These are phyloP conservation scores for Dolichopus griseipennis DNA, from an alignment of 2,888 invertebrate genomes.

Conservation along the genomic window DNA sequence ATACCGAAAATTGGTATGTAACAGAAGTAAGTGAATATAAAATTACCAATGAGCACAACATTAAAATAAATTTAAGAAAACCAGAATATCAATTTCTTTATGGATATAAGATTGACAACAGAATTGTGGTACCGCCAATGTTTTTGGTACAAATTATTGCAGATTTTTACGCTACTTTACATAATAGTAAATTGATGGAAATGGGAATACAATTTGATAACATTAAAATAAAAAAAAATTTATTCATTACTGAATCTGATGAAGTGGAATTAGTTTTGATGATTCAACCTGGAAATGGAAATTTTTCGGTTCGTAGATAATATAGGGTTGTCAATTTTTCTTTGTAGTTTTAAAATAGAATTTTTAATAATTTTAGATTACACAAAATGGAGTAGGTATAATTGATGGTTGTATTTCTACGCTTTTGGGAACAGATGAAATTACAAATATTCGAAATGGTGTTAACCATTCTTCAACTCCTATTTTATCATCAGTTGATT, in stretches of 20 bases:
- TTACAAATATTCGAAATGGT: conserved; percentile 19
- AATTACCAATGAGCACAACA: conserved; percentile 54
- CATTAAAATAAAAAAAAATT: conserved; percentile 69
- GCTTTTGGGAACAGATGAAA: conserved; percentile 31
- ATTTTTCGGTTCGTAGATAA: conserved; percentile 42
- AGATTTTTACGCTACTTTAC: background rate
- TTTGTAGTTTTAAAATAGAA: background rate
- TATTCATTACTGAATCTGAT: conserved; percentile 59
- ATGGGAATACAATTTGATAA: conserved; percentile 72
- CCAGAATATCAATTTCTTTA: conserved; percentile 58
- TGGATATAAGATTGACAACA: conserved; percentile 79
- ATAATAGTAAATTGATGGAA: conserved; percentile 35
- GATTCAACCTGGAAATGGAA: conserved; percentile 48
- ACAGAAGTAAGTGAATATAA: conserved; percentile 54
- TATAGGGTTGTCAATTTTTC: background rate
- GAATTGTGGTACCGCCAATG: conserved; percentile 61
- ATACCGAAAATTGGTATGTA: conserved; percentile 63
- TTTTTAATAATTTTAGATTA: conserved; percentile 41
- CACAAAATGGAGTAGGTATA: conserved; percentile 55
- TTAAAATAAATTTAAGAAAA: conserved; percentile 51
- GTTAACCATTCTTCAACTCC: conserved; percentile 15
- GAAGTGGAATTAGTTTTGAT: conserved; percentile 44
- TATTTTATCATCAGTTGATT: conserved; percentile 49
- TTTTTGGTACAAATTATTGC: conserved; percentile 59
- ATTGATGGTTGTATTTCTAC: conserved; percentile 52